Percentiles rank a stretch among this genome's conserved stretches.
Evolutionary conservation across 2,888 invertebrate species (phyloP).

Genomic region (Drosophila mayaguana): DNA sequence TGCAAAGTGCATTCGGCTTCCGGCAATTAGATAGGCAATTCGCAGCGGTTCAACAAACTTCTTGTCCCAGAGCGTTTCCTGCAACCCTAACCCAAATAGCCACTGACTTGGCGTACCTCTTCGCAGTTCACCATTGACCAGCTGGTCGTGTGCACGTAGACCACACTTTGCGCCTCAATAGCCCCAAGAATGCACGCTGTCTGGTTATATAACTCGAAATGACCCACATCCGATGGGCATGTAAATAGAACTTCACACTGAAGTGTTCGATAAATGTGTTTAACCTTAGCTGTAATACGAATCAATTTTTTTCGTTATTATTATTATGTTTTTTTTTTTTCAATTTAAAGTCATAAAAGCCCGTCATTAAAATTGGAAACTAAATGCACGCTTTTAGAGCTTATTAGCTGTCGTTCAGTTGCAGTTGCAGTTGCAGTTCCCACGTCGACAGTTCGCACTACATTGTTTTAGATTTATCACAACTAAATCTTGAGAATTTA

Average conservation of each 20-base stretch:
- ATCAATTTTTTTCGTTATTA: not conserved
- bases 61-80: constrained; percentile 74
- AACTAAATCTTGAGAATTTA: constrained; percentile 22
- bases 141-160: constrained; percentile 8
- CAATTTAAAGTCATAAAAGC: constrained; percentile 1
- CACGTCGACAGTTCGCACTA: constrained; percentile 28
- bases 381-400: constrained; percentile 35
- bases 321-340: not conserved
- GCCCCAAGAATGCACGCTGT: not conserved
- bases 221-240: constrained; percentile 60
- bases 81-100: constrained; percentile 75
- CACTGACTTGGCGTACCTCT: constrained; percentile 64
- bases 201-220: constrained; percentile 48
- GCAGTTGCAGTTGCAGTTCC: constrained; percentile 22
- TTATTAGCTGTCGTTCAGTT: constrained; percentile 25
- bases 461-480: constrained; percentile 33
- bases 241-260: constrained; percentile 23
- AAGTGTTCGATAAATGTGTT: constrained; percentile 7
- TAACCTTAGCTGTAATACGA: constrained; percentile 22
- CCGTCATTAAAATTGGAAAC: constrained; percentile 27
- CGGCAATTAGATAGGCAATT: constrained; percentile 64
- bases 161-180: constrained; percentile 11
- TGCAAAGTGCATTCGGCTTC: constrained; percentile 76
- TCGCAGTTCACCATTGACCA: not conserved
- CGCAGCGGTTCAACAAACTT: constrained; percentile 67